These are phyloP conservation scores for Menidia beryllina DNA, from an alignment of 2,113 vertebrate genomes.

Conservation along the genomic window DNA sequence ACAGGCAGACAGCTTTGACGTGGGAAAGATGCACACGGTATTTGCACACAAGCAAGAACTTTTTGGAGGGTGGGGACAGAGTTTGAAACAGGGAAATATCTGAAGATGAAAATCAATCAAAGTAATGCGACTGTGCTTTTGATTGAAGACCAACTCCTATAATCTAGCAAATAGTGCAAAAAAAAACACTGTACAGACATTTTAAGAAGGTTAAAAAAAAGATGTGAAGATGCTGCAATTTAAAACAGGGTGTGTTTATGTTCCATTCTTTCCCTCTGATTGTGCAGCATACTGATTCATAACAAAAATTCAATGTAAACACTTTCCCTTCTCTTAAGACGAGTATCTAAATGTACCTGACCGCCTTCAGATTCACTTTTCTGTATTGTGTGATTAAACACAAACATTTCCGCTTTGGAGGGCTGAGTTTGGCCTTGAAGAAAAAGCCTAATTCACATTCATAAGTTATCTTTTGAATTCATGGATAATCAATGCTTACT, in stretches of 20 bases:
- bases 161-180: background rate
- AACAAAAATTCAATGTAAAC: conserved; percentile 2
- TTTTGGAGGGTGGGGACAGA: background rate
- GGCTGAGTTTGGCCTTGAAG: conserved; percentile 38
- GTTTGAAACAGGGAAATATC: background rate
- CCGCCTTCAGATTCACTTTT: conserved; percentile 29
- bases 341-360: conserved; percentile 27
- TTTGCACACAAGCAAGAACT: too few species aligned
- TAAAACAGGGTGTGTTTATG: background rate
- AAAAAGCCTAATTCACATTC: conserved; percentile 75
- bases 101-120: background rate
- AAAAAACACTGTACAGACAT: background rate
- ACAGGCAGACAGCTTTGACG: background rate
- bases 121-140: background rate
- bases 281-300: background rate
- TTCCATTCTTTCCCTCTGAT: background rate
- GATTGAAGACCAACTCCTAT: background rate
- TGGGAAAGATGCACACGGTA: background rate
- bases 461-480: conserved; percentile 81
- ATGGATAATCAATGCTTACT: conserved; percentile 81
- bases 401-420: conserved; percentile 56
- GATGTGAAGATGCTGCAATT: background rate
- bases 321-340: conserved; percentile 21
- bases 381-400: conserved; percentile 72
- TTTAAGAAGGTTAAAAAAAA: background rate